These are phyloP conservation scores for Onchidella celtica DNA, from an alignment of 2,888 invertebrate genomes.

Conservation along the genomic window DNA sequence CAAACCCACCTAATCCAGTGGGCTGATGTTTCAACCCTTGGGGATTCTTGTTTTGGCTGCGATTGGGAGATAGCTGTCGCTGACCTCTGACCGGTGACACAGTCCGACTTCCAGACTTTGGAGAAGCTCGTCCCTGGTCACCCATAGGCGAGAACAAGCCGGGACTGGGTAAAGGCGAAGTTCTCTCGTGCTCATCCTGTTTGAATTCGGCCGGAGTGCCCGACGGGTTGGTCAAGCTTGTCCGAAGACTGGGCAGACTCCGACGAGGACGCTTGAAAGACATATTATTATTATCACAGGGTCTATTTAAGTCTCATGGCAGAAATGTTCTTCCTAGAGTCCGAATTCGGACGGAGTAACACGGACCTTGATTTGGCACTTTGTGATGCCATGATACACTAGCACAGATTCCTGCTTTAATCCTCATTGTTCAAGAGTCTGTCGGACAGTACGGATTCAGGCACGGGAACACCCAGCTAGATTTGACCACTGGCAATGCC, in stretches of 20 bases:
- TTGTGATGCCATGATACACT: background rate
- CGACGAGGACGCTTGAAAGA: constrained; percentile 43
- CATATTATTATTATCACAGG: constrained; percentile 2
- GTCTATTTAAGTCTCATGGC: background rate
- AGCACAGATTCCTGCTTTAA: background rate
- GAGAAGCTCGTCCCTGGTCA: constrained; percentile 27
- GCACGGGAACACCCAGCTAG: too few relatives aligned
- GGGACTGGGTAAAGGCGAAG: background rate
- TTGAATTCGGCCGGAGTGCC: constrained; percentile 33
- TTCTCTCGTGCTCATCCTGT: background rate
- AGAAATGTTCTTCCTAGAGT: too few relatives aligned
- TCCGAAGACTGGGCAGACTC: constrained; percentile 40
- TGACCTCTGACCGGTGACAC: constrained; percentile 25
- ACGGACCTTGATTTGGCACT: too few relatives aligned
- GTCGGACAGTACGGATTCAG: too few relatives aligned
- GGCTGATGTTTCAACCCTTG: constrained; percentile 39
- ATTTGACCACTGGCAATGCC: too few relatives aligned
- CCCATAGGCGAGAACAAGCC: background rate
- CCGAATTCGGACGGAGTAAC: too few relatives aligned
- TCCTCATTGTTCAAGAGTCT: too few relatives aligned
- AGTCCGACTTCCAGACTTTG: constrained; percentile 23
- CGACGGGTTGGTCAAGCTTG: constrained; percentile 34
- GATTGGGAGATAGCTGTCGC: constrained; percentile 13
- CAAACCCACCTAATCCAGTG: constrained; percentile 26
- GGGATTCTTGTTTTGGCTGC: background rate